Base-by-base conservation (phyloP, 1,140 invertebrate species). In the Heliconius hermathena region DNA sequence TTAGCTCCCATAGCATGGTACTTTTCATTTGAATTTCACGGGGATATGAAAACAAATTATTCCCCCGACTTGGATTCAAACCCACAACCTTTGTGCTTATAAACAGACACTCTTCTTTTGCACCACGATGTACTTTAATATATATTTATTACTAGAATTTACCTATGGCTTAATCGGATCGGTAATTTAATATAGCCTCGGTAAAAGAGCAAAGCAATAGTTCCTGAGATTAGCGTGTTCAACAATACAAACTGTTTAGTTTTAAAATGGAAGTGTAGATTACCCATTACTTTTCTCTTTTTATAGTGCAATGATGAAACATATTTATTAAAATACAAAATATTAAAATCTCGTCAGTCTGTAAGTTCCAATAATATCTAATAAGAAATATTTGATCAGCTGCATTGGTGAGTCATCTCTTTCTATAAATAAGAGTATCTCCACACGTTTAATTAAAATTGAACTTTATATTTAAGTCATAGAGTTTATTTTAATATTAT, bases 351-450 rank as follows among this genome's bases (percentile, higher is more conserved):
- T 72, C n/a, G 26, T 71, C 76, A 22, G 76, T 71, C 70, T 71
- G 66, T 33, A 71, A 22, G 70, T 72, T 72, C 76, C 76, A 77
- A 77, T 77, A 77, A 77, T 72, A 77, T 72, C 76, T 71, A 72
- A 77, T 77, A 77, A 77, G 76, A 77, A 77, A 77, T 77, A 77
- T 77, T 77, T 77, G 70, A 77, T 70, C 76, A 77, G 76, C 76
- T 77, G 76, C 70, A 71, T 77, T 70, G 46, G 75, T 76, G 76
- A 77, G 46, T 77, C 76, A 77, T 71, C 20, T 33, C 11, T 70
- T 71, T 20, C 46, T 74, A 74, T 60, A 73, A 52, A 77, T 52
- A 78, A 72, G 13, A 29, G 60, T 5, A 29, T 57, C 22, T 60
- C 20, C 33, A 41, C n/a, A 66, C 6, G 13, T 75, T 66, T 38